These are phyloP conservation scores for Oplegnathus fasciatus DNA, from an alignment of 2,113 vertebrate genomes.

Conservation along the genomic window DNA sequence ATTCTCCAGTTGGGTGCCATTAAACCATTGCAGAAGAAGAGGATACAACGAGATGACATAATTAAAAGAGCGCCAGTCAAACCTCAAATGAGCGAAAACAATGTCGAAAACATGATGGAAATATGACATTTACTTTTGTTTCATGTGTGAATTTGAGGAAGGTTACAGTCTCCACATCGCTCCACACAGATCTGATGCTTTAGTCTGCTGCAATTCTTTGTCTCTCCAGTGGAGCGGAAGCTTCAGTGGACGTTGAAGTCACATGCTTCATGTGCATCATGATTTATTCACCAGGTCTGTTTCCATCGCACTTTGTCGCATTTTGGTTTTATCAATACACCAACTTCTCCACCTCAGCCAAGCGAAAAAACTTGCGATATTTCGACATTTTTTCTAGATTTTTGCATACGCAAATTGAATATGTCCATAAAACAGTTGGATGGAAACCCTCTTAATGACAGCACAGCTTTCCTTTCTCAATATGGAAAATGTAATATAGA, in stretches of 20 bases:
- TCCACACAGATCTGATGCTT: background rate
- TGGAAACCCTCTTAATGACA: too few species aligned
- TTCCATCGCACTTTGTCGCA: background rate
- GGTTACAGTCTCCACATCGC: background rate
- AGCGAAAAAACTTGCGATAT: background rate
- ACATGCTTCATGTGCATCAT: background rate
- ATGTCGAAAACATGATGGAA: background rate
- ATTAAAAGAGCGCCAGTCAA: background rate
- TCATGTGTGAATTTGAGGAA: background rate
- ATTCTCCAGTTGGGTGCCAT: background rate
- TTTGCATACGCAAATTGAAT: background rate
- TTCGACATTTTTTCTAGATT: background rate
- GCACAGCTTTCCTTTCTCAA: background rate
- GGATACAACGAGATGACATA: too few species aligned
- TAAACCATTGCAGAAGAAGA: background rate
- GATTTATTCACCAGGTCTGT: background rate
- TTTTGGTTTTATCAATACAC: background rate
- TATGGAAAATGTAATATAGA: too few species aligned
- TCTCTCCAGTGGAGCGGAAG: too few species aligned
- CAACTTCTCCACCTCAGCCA: background rate
- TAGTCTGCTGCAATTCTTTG: too few species aligned
- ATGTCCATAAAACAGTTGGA: background rate
- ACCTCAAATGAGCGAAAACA: background rate
- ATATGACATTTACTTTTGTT: background rate
- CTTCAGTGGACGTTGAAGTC: background rate